Evolutionary conservation across 2,797 vertebrate species (phyloP).

Genomic region (Lateolabrax maculatus): DNA sequence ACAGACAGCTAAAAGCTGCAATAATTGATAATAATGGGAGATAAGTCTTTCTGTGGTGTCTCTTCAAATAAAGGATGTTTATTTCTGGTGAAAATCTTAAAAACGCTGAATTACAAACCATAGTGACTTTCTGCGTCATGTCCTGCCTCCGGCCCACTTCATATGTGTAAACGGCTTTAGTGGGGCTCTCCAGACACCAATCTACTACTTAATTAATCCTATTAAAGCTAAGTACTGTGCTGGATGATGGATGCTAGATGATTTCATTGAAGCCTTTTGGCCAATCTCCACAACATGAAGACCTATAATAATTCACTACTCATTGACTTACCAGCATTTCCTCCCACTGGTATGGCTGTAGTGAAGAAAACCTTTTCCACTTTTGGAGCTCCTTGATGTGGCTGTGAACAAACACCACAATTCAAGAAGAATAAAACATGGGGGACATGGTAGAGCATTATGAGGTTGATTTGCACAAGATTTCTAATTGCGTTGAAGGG

Average conservation of each 20-base stretch:
- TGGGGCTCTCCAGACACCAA: neutral
- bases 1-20: no score
- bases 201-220: neutral
- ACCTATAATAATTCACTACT: conserved; percentile 9
- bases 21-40: no score
- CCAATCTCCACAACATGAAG: neutral
- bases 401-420: conserved; percentile 54
- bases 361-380: conserved; percentile 99
- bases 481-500: neutral
- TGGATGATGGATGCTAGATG: no score
- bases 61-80: no score
- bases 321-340: conserved; percentile 89
- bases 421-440: conserved; percentile 1
- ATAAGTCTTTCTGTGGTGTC: no score
- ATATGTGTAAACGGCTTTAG: no score
- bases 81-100: no score
- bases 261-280: conserved; percentile 28
- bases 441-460: neutral
- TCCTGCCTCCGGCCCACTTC: no score
- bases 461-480: neutral
- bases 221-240: neutral
- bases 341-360: conserved; percentile 95
- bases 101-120: no score
- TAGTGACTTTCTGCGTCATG: no score
- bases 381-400: conserved; percentile 92